These are phyloP conservation scores for Ptilodon capucinus DNA, from an alignment of 2,888 invertebrate species.

Conservation along the genomic window DNA sequence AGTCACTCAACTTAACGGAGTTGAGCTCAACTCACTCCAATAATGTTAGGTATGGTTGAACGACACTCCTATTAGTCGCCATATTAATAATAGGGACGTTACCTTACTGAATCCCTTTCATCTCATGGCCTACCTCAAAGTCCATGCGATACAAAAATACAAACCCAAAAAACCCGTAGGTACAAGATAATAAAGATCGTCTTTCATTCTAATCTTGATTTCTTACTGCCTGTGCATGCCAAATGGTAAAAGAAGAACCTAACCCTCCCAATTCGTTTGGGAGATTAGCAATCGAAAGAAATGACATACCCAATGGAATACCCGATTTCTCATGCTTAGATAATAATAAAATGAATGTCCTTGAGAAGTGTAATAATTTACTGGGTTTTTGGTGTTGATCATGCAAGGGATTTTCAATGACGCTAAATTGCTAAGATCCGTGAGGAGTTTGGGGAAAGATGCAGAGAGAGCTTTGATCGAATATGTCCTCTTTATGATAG, in stretches of 20 bases:
- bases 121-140: too few species aligned
- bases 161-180: background rate
- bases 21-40: too few species aligned
- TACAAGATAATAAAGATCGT: background rate
- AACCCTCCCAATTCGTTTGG: conserved; percentile 23
- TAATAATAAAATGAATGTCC: conserved; percentile 22
- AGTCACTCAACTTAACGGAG: too few species aligned
- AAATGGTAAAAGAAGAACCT: conserved; percentile 15
- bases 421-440: background rate
- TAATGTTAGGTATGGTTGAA: too few species aligned
- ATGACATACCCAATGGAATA: conserved; percentile 37
- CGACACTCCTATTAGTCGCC: too few species aligned
- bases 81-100: too few species aligned
- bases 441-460: too few species aligned
- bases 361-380: conserved; percentile 2
- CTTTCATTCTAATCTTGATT: conserved; percentile 9
- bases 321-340: conserved; percentile 42
- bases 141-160: background rate
- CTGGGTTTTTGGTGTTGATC: background rate
- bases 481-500: too few species aligned
- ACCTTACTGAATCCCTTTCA: too few species aligned
- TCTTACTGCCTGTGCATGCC: conserved; percentile 19
- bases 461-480: too few species aligned
- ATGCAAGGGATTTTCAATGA: background rate
- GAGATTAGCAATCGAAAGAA: conserved; percentile 39